A percentile compares a stretch with the other conserved stretches of the same genome.
phyloP scores from a whole-genome alignment of 2,888 invertebrate genomes.

The Lottia gigantea region DNA sequence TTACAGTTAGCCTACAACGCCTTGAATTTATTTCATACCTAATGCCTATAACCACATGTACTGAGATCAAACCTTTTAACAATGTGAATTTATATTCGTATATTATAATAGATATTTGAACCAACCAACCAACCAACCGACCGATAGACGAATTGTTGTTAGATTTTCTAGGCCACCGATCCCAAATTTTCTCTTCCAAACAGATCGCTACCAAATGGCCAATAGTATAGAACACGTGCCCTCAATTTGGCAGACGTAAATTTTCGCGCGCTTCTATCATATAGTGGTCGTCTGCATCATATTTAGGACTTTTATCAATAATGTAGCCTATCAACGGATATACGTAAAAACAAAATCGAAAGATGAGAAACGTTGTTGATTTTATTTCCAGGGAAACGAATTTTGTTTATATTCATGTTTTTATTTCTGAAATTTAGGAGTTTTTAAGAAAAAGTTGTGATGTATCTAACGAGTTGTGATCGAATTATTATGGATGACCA shows the following conservation, averaged over 20 bases:
- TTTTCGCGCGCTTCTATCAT: background rate
- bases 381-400: background rate
- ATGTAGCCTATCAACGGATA: background rate
- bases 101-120: too few species aligned
- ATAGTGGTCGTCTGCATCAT: too few species aligned
- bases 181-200: background rate
- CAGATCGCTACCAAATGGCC: slow-evolving; percentile 5
- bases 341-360: background rate
- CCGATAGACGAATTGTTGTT: too few species aligned
- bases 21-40: too few species aligned
- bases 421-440: background rate
- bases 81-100: too few species aligned
- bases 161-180: background rate
- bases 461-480: too few species aligned
- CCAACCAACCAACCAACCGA: too few species aligned
- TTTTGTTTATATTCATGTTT: background rate
- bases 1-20: too few species aligned
- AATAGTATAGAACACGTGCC: background rate
- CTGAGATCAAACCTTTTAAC: too few species aligned
- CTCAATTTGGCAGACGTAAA: background rate
- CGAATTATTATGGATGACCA: too few species aligned
- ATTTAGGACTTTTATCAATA: background rate
- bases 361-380: background rate
- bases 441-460: too few species aligned
- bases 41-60: too few species aligned